A percentile compares a stretch with the other conserved stretches of the same genome.
phyloP scores from a whole-genome alignment of 2,888 invertebrate genomes.

The Aspidapion aeneum region DNA sequence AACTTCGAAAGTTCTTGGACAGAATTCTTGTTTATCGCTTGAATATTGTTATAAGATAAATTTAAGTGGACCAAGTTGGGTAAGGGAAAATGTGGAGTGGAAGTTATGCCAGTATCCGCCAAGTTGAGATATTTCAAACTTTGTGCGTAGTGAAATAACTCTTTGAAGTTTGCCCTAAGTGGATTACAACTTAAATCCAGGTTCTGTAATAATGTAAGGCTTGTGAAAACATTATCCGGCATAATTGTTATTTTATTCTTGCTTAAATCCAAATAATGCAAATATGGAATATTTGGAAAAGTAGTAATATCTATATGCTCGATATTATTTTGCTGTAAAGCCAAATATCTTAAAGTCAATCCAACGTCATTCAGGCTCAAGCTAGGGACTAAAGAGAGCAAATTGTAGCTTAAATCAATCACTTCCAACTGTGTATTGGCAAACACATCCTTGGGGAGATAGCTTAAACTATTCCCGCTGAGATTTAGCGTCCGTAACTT shows the following conservation, averaged over 20 bases:
- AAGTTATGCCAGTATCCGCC: conserved; percentile 71
- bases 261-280: conserved; percentile 73
- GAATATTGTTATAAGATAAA: conserved; percentile 73
- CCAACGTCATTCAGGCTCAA: conserved; percentile 75
- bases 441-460: conserved; percentile 74
- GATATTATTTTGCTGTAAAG: conserved; percentile 74
- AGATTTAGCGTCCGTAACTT: conserved; percentile 71
- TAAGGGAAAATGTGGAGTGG: conserved; percentile 73
- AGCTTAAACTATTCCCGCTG: conserved; percentile 67
- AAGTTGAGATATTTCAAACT: conserved; percentile 75
- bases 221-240: conserved; percentile 85
- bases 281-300: conserved; percentile 77
- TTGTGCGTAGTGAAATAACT: conserved; percentile 82
- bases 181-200: conserved; percentile 79
- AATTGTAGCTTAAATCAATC: conserved; percentile 75
- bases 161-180: conserved; percentile 80
- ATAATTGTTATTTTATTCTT: conserved; percentile 79
- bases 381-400: conserved; percentile 75
- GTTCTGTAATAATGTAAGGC: conserved; percentile 71
- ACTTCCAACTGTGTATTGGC: conserved; percentile 76
- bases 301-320: conserved; percentile 86
- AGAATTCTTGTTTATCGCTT: conserved; percentile 65
- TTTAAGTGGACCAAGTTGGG: conserved; percentile 76
- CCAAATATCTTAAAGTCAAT: conserved; percentile 72
- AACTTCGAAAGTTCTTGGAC: conserved; percentile 68